Percentiles rank a stretch among this genome's conserved stretches.
Evolutionary conservation across 2,888 invertebrate species (phyloP).

Genomic region (Oegoconia quadripuncta): DNA sequence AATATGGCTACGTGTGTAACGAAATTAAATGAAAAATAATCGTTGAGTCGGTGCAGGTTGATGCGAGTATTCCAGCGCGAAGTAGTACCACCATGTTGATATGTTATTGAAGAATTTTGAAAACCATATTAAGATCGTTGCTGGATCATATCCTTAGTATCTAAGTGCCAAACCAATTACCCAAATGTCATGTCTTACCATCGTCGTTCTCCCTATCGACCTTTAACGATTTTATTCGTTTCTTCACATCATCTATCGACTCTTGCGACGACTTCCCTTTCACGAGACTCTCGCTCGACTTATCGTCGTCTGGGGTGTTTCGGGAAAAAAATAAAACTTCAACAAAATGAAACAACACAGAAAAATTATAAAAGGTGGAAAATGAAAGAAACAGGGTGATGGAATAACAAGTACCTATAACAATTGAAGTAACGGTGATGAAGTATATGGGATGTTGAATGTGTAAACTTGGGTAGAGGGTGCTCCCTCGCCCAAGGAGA

Average conservation of each 20-base stretch:
- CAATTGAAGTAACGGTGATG: no score
- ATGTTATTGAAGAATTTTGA: no score
- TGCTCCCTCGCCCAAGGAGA: no score
- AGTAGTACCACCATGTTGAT: no score
- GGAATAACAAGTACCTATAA: background rate
- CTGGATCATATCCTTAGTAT: background rate
- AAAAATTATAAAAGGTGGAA: constrained; percentile 11
- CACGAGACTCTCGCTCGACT: constrained; percentile 46
- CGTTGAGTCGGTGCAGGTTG: background rate
- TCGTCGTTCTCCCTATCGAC: constrained; percentile 71
- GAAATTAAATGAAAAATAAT: constrained; percentile 20
- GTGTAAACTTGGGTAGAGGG: no score
- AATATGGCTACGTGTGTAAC: constrained; percentile 35
- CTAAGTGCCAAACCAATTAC: constrained; percentile 9
- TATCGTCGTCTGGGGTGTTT: constrained; percentile 30
- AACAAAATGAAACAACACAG: constrained; percentile 12
- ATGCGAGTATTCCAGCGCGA: no score
- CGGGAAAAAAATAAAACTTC: constrained; percentile 24
- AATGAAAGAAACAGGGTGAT: background rate
- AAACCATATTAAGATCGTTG: background rate
- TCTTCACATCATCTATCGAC: constrained; percentile 67
- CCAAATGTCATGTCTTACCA: constrained; percentile 51
- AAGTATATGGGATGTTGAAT: no score
- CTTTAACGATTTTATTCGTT: constrained; percentile 69
- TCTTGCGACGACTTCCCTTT: constrained; percentile 59